A percentile compares a stretch with the other conserved stretches of the same genome.
Evolutionary conservation across 2,797 vertebrate genomes (phyloP).

Genomic region (Chanos chanos): DNA sequence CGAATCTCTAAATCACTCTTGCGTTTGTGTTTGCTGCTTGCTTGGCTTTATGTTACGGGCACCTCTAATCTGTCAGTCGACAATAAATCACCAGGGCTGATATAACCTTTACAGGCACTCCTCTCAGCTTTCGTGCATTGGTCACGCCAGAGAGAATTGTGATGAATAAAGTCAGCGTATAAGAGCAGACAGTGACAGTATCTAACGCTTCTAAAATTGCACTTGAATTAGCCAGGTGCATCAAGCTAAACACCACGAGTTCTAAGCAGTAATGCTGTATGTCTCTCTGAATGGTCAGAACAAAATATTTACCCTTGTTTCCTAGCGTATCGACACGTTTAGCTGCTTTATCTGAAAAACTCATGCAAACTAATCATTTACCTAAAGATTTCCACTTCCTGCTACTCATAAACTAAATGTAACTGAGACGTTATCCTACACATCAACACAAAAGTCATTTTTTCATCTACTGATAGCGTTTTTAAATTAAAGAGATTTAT

Average conservation of each 20-base stretch:
- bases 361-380: no score
- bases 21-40: conserved; percentile 45
- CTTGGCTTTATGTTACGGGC: conserved; percentile 39
- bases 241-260: conserved; percentile 31
- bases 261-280: conserved; percentile 37
- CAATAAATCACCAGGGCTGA: conserved; percentile 42
- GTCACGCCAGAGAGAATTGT: conserved; percentile 44
- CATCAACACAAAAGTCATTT: no score
- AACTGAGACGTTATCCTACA: no score
- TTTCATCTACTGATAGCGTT: no score
- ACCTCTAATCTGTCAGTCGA: conserved; percentile 36
- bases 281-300: conserved; percentile 28
- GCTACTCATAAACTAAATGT: no score
- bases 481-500: no score
- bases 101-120: conserved; percentile 50
- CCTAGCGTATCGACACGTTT: no score
- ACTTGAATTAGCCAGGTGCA: conserved; percentile 23
- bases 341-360: no score
- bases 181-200: conserved; percentile 45
- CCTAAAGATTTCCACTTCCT: no score
- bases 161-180: conserved; percentile 36
- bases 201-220: conserved; percentile 36
- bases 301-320: no score
- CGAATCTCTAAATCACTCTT: conserved; percentile 50
- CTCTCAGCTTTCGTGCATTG: conserved; percentile 40